Evolutionary conservation across 1,140 invertebrate genomes (phyloP).

Genomic region (Bactericera cockerelli): DNA sequence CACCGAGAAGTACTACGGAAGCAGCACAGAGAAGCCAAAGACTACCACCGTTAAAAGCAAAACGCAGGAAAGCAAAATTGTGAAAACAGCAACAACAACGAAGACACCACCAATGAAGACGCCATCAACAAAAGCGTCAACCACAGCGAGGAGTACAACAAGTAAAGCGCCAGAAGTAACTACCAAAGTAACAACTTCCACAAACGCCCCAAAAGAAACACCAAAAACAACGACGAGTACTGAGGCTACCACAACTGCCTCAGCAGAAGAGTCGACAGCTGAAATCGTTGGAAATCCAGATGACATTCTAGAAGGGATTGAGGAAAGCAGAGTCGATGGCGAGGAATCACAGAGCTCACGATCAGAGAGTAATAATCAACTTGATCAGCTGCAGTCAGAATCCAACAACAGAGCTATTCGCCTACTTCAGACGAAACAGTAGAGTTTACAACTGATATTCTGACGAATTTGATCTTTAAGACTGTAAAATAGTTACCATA

Average conservation of each 20-base stretch:
- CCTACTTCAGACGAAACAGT: neutral
- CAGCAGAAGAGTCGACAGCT: neutral
- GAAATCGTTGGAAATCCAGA: neutral
- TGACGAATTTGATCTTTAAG: too few relatives aligned
- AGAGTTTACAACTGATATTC: too few relatives aligned
- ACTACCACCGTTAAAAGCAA: neutral
- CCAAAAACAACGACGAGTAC: too few relatives aligned
- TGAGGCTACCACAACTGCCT: neutral
- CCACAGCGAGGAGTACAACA: neutral
- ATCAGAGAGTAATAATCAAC: slow-evolving; percentile 2
- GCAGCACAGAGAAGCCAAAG: too few relatives aligned
- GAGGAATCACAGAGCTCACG: neutral
- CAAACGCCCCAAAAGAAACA: neutral
- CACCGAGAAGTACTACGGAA: too few relatives aligned
- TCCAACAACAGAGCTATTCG: neutral
- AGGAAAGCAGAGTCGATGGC: neutral
- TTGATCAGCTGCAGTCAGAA: neutral
- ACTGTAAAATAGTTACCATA: too few relatives aligned
- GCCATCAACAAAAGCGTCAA: neutral
- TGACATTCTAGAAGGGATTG: neutral
- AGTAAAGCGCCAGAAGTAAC: neutral
- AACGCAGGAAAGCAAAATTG: neutral
- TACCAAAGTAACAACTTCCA: neutral
- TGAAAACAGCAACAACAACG: neutral
- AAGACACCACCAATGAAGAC: neutral